A percentile compares a stretch with the other conserved stretches of the same genome.
These are phyloP conservation scores for Aphaenogaster floridana DNA, from an alignment of 1,140 invertebrate genomes.

Conservation along the genomic window DNA sequence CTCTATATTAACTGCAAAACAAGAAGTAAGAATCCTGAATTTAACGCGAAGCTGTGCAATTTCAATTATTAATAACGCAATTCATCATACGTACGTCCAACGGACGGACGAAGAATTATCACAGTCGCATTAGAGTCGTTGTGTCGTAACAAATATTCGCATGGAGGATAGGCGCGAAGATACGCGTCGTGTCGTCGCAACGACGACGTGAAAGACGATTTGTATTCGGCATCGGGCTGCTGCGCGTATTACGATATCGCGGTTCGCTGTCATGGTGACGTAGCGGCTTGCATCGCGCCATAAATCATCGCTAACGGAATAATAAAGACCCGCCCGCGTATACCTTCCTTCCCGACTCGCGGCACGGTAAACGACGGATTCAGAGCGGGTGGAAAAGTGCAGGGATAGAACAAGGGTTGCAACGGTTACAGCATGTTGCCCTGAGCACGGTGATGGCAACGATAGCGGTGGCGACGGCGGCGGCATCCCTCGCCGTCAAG, in stretches of 20 bases:
- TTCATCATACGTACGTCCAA: neutral
- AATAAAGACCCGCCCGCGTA: slow-evolving; percentile 39
- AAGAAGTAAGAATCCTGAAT: neutral
- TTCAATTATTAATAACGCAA: neutral
- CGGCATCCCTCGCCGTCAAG: slow-evolving; percentile 39
- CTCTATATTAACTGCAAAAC: neutral
- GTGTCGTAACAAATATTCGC: slow-evolving; percentile 3
- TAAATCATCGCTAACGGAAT: slow-evolving; percentile 68
- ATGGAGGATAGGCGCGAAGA: neutral
- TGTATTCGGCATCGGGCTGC: slow-evolving; percentile 4
- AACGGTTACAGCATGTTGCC: slow-evolving; percentile 60
- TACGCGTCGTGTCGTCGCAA: neutral
- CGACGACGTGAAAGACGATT: slow-evolving; percentile 26
- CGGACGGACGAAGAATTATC: neutral
- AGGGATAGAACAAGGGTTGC: slow-evolving; percentile 63
- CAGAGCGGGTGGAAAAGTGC: slow-evolving; percentile 54
- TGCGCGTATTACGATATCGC: slow-evolving; percentile 13
- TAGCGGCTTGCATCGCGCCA: slow-evolving; percentile 19
- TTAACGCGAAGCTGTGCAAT: neutral
- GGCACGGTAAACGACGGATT: neutral
- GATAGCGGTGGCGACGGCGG: neutral
- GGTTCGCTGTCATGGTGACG: neutral
- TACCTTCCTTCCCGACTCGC: slow-evolving; percentile 40
- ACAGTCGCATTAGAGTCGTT: neutral
- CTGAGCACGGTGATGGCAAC: neutral